phyloP scores from a whole-genome alignment of 2,113 vertebrate species.

The Leiothrix lutea region DNA sequence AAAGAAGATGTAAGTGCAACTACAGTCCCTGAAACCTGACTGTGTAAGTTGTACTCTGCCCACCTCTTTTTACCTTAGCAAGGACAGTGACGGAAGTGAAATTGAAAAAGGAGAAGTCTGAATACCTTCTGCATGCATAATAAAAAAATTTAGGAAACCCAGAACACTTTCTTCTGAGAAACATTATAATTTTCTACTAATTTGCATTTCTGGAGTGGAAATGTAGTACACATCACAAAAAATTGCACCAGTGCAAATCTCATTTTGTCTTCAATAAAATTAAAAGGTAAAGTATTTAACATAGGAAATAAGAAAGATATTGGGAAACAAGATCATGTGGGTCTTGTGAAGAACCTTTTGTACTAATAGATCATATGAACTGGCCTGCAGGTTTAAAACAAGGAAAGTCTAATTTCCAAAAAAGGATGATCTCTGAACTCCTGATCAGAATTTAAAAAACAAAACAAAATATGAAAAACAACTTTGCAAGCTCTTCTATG shows the following conservation, averaged over 20 bases:
- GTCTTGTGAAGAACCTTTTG: background rate
- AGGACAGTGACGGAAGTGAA: background rate
- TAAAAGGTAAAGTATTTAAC: background rate
- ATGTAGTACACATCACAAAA: background rate
- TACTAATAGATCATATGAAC: background rate
- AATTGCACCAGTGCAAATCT: background rate
- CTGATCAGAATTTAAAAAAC: background rate
- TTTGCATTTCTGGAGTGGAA: background rate
- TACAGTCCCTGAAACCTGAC: background rate
- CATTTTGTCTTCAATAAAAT: background rate
- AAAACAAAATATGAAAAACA: background rate
- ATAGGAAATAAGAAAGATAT: background rate
- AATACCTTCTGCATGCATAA: background rate
- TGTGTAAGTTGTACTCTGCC: background rate
- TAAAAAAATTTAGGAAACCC: background rate
- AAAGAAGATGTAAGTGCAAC: background rate
- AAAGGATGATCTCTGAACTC: background rate
- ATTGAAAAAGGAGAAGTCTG: background rate
- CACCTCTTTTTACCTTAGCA: background rate
- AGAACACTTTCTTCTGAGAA: background rate
- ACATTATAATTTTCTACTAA: background rate
- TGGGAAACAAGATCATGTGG: background rate
- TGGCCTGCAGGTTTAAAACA: background rate
- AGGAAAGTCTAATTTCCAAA: background rate
- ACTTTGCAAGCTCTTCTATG: background rate